phyloP scores from a whole-genome alignment of 1,140 invertebrate species.

The Drosophila ironensis region DNA sequence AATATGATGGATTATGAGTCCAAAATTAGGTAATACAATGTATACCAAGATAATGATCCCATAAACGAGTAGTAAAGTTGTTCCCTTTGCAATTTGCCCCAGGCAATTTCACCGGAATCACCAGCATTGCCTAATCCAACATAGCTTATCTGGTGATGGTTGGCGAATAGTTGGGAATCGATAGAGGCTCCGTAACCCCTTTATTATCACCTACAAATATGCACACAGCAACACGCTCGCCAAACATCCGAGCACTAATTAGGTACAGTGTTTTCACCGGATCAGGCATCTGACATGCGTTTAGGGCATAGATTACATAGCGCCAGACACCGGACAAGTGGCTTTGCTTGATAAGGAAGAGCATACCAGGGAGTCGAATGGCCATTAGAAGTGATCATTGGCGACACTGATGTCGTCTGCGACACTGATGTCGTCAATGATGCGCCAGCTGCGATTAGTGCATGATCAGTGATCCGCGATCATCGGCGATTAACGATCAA shows the following conservation, averaged over 20 bases:
- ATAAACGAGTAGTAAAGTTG: too few species aligned
- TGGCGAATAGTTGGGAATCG: conserved; percentile 7
- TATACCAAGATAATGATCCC: too few species aligned
- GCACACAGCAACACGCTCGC: conserved; percentile 23
- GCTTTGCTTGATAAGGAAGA: conserved; percentile 38
- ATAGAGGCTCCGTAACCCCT: conserved; percentile 30
- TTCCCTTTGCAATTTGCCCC: background rate
- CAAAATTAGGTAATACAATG: too few species aligned
- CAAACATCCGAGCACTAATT: conserved; percentile 45
- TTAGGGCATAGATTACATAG: conserved; percentile 37
- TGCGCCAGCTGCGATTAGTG: conserved; percentile 5
- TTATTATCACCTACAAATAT: conserved; percentile 43
- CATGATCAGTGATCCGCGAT: conserved; percentile 20
- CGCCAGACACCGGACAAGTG: background rate
- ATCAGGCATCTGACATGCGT: conserved; percentile 37
- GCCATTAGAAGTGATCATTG: conserved; percentile 23
- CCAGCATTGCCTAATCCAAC: background rate
- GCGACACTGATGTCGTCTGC: conserved; percentile 39
- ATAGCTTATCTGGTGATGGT: conserved; percentile 25
- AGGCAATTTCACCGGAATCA: background rate
- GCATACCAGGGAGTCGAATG: conserved; percentile 20
- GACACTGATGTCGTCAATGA: conserved; percentile 41
- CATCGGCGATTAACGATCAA: background rate
- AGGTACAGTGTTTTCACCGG: conserved; percentile 6
- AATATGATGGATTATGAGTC: too few species aligned